These are phyloP conservation scores for Sarcoramphus papa DNA, from an alignment of 2,797 vertebrate genomes.

Conservation along the genomic window DNA sequence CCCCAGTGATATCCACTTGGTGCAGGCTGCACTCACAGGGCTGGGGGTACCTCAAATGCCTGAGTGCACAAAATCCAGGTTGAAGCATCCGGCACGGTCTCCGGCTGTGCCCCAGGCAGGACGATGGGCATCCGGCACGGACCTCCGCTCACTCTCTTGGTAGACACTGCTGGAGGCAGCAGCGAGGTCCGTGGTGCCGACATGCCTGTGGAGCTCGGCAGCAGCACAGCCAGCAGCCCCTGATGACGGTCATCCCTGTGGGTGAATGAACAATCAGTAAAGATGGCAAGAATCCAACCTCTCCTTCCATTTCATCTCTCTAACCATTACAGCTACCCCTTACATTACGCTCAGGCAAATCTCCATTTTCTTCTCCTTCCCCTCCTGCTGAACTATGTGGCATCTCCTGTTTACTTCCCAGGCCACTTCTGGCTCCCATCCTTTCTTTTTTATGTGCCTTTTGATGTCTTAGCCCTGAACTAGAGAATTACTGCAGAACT, in stretches of 20 bases:
- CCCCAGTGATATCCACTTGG: not conserved
- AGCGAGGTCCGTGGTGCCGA: accelerated
- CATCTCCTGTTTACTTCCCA: not conserved
- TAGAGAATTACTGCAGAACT: not conserved
- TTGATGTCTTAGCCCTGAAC: not conserved
- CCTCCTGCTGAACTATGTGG: not conserved
- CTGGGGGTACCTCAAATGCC: too few species aligned
- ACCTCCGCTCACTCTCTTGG: accelerated
- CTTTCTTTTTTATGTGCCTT: not conserved
- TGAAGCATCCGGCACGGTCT: accelerated
- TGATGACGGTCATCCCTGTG: not conserved
- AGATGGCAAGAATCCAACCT: not conserved
- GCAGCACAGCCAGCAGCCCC: not conserved
- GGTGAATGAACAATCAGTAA: not conserved
- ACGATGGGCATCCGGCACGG: accelerated
- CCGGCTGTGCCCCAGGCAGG: not conserved
- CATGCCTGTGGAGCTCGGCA: not conserved
- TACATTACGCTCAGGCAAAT: not conserved
- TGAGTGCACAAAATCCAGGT: not conserved
- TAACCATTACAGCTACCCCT: not conserved
- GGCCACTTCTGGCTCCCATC: not conserved
- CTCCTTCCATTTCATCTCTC: not conserved
- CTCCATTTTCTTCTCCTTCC: not conserved
- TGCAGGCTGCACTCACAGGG: not conserved
- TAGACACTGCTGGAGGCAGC: not conserved